A percentile compares a stretch with the other conserved stretches of the same genome.
Conservation (phyloP, 2,113 vertebrate genomes). For the Cygnus atratus region DNA sequence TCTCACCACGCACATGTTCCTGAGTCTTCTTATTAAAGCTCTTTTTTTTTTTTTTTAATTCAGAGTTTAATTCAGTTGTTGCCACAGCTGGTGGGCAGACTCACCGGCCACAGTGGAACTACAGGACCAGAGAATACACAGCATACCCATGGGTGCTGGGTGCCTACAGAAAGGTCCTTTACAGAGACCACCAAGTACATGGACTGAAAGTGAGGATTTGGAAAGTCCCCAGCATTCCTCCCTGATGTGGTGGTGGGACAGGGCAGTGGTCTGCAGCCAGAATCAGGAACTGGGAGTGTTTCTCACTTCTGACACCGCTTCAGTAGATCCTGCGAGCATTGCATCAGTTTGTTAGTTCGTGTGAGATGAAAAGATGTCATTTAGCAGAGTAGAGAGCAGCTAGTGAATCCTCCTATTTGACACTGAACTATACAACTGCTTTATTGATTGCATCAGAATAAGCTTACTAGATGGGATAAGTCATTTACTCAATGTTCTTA, state of each 20-base stretch:
- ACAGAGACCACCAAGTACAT: background rate
- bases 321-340: background rate
- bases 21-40: background rate
- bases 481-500: conserved; percentile 31
- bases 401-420: background rate
- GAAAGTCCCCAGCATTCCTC: background rate
- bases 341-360: background rate
- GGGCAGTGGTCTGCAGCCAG: background rate
- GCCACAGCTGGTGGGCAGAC: background rate
- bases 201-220: background rate
- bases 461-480: conserved; percentile 14
- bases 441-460: conserved; percentile 8
- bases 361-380: background rate
- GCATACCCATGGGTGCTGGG: background rate
- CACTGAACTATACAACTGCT: background rate
- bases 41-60: background rate
- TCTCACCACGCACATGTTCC: background rate
- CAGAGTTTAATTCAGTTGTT: background rate
- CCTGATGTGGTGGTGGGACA: background rate
- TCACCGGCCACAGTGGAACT: background rate
- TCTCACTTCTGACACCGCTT: background rate
- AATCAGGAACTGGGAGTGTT: background rate
- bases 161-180: background rate
- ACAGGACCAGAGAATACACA: background rate
- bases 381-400: background rate